Percentiles rank a stretch among this genome's conserved stretches.
Evolutionary conservation across 2,888 invertebrate species (phyloP).

Genomic region (Tetragonisca angustula): DNA sequence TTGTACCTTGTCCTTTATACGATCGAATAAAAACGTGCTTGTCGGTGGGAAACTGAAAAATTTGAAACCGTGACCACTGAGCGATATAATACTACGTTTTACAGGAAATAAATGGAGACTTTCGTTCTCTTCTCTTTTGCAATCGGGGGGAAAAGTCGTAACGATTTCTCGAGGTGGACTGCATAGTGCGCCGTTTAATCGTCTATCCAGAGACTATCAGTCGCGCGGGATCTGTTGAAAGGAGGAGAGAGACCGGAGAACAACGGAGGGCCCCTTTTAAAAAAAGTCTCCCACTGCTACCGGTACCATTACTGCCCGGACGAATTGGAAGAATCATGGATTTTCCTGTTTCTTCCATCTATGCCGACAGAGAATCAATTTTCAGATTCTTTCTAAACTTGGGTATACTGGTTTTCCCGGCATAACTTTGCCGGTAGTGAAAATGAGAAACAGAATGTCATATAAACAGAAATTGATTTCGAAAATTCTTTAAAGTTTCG

Average conservation of each 20-base stretch:
- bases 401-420: background rate
- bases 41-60: slow-evolving; percentile 30
- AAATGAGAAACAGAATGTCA: too few species aligned
- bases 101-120: background rate
- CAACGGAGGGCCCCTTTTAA: slow-evolving; percentile 42
- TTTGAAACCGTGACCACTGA: background rate
- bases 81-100: slow-evolving; percentile 1
- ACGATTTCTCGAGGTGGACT: slow-evolving; percentile 54
- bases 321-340: slow-evolving; percentile 20
- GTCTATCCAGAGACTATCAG: slow-evolving; percentile 63
- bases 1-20: slow-evolving; percentile 32
- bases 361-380: slow-evolving; percentile 17
- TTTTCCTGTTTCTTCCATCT: slow-evolving; percentile 8
- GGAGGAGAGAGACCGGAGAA: slow-evolving; percentile 61
- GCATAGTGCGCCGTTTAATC: slow-evolving; percentile 66
- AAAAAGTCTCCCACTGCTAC: slow-evolving; percentile 72
- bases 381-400: background rate
- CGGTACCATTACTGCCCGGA: slow-evolving; percentile 57
- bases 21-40: slow-evolving; percentile 40
- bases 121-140: background rate
- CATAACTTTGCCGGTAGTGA: too few species aligned
- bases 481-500: too few species aligned
- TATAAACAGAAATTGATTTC: too few species aligned
- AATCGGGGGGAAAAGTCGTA: slow-evolving; percentile 15
- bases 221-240: slow-evolving; percentile 65